Evolutionary conservation across 2,888 invertebrate species (phyloP).

Genomic region (Melieria crassipennis): DNA sequence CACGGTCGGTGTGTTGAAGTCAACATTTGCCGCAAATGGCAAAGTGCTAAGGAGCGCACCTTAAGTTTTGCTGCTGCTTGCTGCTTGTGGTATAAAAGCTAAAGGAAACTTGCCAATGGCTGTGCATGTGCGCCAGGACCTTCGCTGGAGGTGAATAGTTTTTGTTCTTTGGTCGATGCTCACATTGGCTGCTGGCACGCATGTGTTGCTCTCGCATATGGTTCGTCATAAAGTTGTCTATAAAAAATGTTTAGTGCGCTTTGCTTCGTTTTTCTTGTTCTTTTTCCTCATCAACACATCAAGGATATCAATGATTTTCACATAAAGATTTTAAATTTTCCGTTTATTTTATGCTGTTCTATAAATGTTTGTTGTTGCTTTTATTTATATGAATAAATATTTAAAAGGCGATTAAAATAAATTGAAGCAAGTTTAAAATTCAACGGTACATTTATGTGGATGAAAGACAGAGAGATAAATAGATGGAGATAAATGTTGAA

Average conservation of each 20-base stretch:
- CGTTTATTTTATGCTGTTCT: slow-evolving; percentile 22
- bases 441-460: too few relatives aligned
- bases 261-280: slow-evolving; percentile 3
- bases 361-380: not conserved
- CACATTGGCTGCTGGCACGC: slow-evolving; percentile 25
- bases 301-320: slow-evolving; percentile 35
- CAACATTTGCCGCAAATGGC: slow-evolving; percentile 1
- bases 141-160: too few relatives aligned
- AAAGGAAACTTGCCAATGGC: not conserved
- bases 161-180: not conserved
- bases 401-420: not conserved
- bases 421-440: too few relatives aligned
- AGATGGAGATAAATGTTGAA: too few relatives aligned
- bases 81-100: not conserved
- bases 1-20: not conserved
- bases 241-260: slow-evolving; percentile 26
- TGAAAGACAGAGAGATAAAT: too few relatives aligned
- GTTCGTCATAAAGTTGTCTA: slow-evolving; percentile 23
- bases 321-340: slow-evolving; percentile 35
- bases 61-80: not conserved
- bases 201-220: slow-evolving; percentile 25
- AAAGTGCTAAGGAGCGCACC: not conserved
- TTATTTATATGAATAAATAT: not conserved
- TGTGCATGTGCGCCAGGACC: too few relatives aligned
- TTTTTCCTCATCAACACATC: slow-evolving; percentile 10